Evolutionary conservation across 2,797 vertebrate genomes (phyloP).

Genomic region (Phalloptychus januarius): DNA sequence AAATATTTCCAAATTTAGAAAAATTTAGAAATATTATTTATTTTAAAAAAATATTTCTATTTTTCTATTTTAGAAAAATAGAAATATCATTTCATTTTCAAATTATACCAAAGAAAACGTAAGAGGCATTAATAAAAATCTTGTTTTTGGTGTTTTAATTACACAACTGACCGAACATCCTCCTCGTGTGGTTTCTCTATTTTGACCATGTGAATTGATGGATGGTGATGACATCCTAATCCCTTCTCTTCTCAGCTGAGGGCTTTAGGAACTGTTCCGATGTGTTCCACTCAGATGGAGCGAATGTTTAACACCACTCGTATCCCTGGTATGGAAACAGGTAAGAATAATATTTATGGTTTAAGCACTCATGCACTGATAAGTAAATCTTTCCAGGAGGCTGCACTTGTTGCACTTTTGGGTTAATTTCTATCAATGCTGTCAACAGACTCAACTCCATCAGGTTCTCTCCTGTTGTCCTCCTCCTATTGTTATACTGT

Average conservation of each 20-base stretch:
- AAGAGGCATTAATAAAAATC: background rate
- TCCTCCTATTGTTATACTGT: background rate
- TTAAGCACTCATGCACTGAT: background rate
- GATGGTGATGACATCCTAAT: background rate
- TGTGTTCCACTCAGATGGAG: slow-evolving; percentile 95
- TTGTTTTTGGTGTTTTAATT: background rate
- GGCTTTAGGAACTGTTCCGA: slow-evolving; percentile 89
- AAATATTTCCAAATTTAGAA: no score
- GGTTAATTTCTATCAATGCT: background rate
- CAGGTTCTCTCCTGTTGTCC: background rate
- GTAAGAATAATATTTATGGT: slow-evolving; percentile 64
- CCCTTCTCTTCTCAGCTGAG: slow-evolving; percentile 78
- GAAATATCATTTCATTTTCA: background rate
- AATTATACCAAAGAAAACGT: background rate
- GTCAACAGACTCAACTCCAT: background rate
- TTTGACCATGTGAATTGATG: background rate
- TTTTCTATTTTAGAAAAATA: no score
- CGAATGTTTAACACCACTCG: slow-evolving; percentile 96
- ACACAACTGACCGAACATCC: background rate
- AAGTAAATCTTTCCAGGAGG: background rate
- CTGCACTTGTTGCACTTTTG: background rate
- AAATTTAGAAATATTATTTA: no score
- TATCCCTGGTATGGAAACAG: slow-evolving; percentile 89
- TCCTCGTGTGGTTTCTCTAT: background rate
- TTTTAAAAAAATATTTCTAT: no score